Evolutionary conservation across 2,888 invertebrate species (phyloP), one percentile per base, ranked within the genome.

Genomic region (Megaustenia siamemsis): DNA sequence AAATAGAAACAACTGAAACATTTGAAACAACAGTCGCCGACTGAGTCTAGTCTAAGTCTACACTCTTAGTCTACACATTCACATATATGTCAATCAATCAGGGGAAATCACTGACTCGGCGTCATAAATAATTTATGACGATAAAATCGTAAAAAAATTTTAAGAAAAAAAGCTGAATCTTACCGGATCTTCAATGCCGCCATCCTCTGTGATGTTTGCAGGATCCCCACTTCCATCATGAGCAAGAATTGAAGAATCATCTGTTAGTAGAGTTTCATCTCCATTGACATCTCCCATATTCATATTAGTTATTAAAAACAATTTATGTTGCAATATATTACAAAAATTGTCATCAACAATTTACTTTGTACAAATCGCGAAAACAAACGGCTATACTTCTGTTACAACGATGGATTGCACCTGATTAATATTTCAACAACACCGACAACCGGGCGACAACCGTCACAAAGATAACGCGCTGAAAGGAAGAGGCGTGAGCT

Each of bases 181-280:
- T 86, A 91, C 91, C 56, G 91, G 91, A 80, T 91, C 91, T 76
- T 91, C 91, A 35, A 90, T 87, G 68, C 86, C 87, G 82, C 84
- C 86, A 75, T 88, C 90, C 56, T 89, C 90, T 18, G 86, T 83
- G 21, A 76, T 80, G 28, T 87, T 87, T 53, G 87, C 86, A 32
- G 87, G 83, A 73, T 84, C 87, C 21, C 87, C 87, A 66, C 88
- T 89, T 76, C 82, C 77, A 56, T 56, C 82, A 38, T 87, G 83
- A 15, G 69, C 45, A 28, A 82, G 40, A 32, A 84, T 32, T 15
- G 66, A 49, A 0, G 76, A 63, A 10, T 83, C 69, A 32, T 82
- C 85, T 32, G 43, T n/a, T 15, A 86, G 53, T 18, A 63, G 66
- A 35, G 21, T 38, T 28, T 86, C 79, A 49, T 82, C 78, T 60